Evolutionary conservation across 2,113 vertebrate genomes (phyloP).

Genomic region (Vidua macroura): DNA sequence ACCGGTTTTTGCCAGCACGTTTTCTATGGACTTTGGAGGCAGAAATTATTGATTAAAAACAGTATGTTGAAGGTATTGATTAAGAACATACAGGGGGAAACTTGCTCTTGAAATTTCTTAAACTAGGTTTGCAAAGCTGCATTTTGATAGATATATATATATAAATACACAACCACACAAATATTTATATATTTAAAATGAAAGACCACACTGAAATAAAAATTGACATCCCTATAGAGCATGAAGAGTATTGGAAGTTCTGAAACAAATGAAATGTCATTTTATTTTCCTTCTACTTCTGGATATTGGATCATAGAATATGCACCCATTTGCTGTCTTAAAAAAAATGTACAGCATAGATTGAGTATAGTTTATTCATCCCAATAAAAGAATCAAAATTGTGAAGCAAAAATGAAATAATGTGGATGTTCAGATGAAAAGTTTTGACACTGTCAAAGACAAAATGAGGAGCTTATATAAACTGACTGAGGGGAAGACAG

Average conservation of each 20-base stretch:
- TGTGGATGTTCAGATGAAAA: background rate
- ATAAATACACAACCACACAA: background rate
- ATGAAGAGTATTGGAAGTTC: background rate
- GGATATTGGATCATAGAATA: background rate
- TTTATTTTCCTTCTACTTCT: background rate
- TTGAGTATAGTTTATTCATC: background rate
- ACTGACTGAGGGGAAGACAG: background rate
- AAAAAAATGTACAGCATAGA: background rate
- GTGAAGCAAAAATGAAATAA: background rate
- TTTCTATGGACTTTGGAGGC: accelerated
- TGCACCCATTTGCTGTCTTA: background rate
- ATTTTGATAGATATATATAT: background rate
- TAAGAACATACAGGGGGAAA: background rate
- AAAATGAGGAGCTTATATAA: background rate
- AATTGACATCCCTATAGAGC: background rate
- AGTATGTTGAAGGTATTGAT: background rate
- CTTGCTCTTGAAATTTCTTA: background rate
- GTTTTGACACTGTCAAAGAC: background rate
- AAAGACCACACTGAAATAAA: background rate
- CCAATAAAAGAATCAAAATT: background rate
- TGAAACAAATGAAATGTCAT: background rate
- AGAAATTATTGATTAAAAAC: background rate
- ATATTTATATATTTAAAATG: background rate
- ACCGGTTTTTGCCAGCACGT: background rate
- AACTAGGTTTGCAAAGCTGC: background rate